Conservation (phyloP, 53 echinoderm and acorn worm genomes). For the Stichopus horrens region DNA sequence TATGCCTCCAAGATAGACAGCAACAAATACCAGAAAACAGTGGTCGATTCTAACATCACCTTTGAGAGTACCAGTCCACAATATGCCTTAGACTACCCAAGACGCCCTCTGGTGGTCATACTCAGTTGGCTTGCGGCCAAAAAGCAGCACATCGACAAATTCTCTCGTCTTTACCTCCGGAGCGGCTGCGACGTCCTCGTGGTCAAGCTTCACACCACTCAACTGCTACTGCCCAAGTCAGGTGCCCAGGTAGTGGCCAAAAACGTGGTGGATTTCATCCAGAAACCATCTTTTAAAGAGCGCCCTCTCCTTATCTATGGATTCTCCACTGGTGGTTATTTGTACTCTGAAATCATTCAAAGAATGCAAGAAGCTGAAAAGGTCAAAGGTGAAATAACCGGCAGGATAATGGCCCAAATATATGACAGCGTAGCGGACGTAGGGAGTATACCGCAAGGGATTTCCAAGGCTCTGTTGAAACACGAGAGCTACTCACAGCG, state of each 20-base stretch:
- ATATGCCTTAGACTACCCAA: conserved; percentile 9
- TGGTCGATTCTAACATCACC: conserved; percentile 11
- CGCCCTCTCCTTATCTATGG: conserved; percentile 75
- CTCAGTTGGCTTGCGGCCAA: conserved; percentile 90
- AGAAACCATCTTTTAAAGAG: conserved; percentile 59
- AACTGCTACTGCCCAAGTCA: conserved; percentile 67
- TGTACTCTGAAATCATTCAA: conserved; percentile 76
- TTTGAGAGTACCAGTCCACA: conserved; percentile 10
- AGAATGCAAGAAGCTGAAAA: conserved; percentile 69
- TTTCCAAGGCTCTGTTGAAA: conserved; percentile 56
- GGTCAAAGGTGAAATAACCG: conserved; percentile 60
- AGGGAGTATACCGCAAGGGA: conserved; percentile 60
- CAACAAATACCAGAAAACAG: neutral
- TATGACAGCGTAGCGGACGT: conserved; percentile 90
- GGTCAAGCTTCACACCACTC: conserved; percentile 62
- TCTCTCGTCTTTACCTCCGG: conserved; percentile 68
- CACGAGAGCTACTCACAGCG: conserved; percentile 49
- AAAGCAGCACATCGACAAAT: conserved; percentile 74
- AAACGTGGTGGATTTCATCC: conserved; percentile 75
- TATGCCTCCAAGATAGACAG: conserved; percentile 16
- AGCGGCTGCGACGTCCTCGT: conserved; percentile 81
- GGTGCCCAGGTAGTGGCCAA: conserved; percentile 81
- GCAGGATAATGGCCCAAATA: conserved; percentile 82
- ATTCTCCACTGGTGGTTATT: conserved; percentile 89
- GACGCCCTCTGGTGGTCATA: conserved; percentile 79